phyloP scores from a whole-genome alignment of 2,797 vertebrate species.

The Notolepis coatsorum region DNA sequence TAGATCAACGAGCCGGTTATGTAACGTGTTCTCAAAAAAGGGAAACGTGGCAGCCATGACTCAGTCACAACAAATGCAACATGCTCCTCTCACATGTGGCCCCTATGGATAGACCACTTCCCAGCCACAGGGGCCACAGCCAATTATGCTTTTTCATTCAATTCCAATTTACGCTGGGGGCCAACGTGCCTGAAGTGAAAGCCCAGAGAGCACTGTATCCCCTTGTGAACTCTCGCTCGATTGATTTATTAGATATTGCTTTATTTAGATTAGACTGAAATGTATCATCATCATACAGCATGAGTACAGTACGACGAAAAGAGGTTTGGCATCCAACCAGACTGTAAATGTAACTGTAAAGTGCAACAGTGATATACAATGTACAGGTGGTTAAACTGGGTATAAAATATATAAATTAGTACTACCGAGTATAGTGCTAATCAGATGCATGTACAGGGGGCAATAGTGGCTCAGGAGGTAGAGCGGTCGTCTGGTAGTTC shows the following conservation, averaged over 20 bases:
- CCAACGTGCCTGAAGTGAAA: constrained; percentile 30
- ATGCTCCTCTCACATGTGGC: constrained; percentile 27
- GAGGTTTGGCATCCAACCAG: too few relatives aligned
- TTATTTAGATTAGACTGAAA: too few relatives aligned
- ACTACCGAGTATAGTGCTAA: too few relatives aligned
- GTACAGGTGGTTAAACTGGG: too few relatives aligned
- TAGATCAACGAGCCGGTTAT: constrained; percentile 38
- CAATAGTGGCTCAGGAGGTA: too few relatives aligned
- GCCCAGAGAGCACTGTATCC: constrained; percentile 23
- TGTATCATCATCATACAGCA: too few relatives aligned
- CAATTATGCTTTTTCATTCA: constrained; percentile 38
- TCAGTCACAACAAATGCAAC: constrained; percentile 25
- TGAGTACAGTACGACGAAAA: too few relatives aligned
- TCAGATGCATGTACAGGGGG: too few relatives aligned
- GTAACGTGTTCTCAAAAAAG: constrained; percentile 30
- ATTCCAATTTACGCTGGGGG: constrained; percentile 55
- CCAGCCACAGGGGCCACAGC: constrained; percentile 12
- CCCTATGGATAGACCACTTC: constrained; percentile 8
- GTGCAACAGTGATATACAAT: too few relatives aligned
- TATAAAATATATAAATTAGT: too few relatives aligned
- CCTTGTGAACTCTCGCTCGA: constrained; percentile 32
- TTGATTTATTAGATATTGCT: constrained; percentile 35
- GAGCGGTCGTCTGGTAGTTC: too few relatives aligned
- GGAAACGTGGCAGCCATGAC: constrained; percentile 36
- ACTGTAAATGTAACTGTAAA: too few relatives aligned